phyloP scores from a whole-genome alignment of 2,797 vertebrate genomes.

The Danio jaintianensis region DNA sequence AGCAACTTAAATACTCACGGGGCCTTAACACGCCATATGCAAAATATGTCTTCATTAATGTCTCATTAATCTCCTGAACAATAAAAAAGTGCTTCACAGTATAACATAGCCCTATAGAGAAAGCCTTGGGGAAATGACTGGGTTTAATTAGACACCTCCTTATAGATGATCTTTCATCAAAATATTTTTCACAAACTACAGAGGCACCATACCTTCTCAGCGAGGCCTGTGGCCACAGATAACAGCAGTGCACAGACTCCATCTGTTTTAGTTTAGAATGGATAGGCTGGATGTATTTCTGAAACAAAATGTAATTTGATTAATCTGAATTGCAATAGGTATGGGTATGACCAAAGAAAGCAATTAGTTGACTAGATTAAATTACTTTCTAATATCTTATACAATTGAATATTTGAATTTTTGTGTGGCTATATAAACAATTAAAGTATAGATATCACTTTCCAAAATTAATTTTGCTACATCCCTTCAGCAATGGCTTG shows the following conservation, averaged over 20 bases:
- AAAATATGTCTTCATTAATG: constrained; percentile 53
- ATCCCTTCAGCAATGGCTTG: too few relatives aligned
- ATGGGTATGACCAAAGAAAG: background rate
- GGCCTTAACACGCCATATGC: constrained; percentile 53
- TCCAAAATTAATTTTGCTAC: too few relatives aligned
- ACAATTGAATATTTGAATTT: too few relatives aligned
- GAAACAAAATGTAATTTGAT: background rate
- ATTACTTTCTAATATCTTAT: too few relatives aligned
- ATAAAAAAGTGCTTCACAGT: constrained; percentile 45
- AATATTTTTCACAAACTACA: background rate
- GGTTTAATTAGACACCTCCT: constrained; percentile 1
- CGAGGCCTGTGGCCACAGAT: background rate
- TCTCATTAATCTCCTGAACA: constrained; percentile 58
- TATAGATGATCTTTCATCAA: constrained; percentile 31
- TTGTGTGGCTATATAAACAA: too few relatives aligned
- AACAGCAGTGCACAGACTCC: background rate
- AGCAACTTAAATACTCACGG: constrained; percentile 50
- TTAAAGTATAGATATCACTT: too few relatives aligned
- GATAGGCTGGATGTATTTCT: background rate
- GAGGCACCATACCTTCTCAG: background rate
- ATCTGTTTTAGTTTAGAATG: constrained; percentile 13
- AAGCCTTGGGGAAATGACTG: constrained; percentile 24
- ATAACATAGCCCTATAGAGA: constrained; percentile 16
- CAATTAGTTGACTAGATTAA: too few relatives aligned
- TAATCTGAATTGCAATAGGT: background rate